phyloP scores from a whole-genome alignment of 2,797 vertebrate species.

The Gallinago stenura region DNA sequence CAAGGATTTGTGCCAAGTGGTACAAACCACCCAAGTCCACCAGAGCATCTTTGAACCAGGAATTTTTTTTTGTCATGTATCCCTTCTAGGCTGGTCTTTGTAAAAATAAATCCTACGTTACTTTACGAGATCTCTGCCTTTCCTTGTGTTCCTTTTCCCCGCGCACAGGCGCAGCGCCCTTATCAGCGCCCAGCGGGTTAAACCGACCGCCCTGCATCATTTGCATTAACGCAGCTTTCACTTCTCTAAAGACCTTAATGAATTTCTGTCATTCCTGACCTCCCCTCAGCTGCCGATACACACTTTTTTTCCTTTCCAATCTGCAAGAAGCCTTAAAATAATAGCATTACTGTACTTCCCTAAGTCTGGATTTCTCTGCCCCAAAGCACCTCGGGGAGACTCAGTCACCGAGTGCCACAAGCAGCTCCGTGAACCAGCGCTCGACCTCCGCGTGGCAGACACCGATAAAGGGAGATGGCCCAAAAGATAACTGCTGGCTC shows the following conservation, averaged over 20 bases:
- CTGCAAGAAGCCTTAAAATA: slow-evolving; percentile 16
- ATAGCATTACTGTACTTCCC: slow-evolving; percentile 27
- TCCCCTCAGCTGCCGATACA: background rate
- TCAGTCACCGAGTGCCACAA: background rate
- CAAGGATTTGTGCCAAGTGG: background rate
- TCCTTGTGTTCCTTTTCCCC: background rate
- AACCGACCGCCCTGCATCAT: background rate
- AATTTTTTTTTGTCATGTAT: background rate
- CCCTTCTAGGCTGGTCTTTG: background rate
- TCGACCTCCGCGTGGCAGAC: background rate
- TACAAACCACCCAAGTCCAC: background rate
- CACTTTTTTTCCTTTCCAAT: background rate
- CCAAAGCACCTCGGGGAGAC: background rate
- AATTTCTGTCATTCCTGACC: slow-evolving; percentile 39
- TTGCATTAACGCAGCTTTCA: slow-evolving; percentile 6
- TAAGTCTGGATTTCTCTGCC: background rate
- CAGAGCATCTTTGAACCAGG: fast-evolving
- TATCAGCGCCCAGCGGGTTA: background rate
- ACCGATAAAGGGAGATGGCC: background rate
- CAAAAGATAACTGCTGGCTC: background rate
- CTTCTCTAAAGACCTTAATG: slow-evolving; percentile 54
- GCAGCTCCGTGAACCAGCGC: fast-evolving
- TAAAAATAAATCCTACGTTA: background rate
- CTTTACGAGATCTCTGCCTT: background rate
- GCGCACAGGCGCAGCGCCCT: background rate